phyloP scores from a whole-genome alignment of 2,888 invertebrate species.

The Lapara coniferarum region DNA sequence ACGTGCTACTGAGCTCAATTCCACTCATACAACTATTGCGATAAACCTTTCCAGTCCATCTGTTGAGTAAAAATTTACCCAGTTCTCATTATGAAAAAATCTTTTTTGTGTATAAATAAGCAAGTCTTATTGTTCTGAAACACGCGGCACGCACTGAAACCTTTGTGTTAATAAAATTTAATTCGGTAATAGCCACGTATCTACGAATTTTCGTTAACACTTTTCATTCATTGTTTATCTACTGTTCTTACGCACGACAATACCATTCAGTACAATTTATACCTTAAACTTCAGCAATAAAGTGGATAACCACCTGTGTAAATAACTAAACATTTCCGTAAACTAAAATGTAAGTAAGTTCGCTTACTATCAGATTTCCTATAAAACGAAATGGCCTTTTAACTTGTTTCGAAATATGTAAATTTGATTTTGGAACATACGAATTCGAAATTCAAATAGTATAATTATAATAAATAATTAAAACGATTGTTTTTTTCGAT shows the following conservation, averaged over 20 bases:
- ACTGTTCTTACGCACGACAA: slow-evolving; percentile 42
- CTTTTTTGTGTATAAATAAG: background rate
- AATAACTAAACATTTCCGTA: background rate
- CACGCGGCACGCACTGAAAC: background rate
- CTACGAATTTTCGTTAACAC: slow-evolving; percentile 35
- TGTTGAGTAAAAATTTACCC: background rate
- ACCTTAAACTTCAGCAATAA: background rate
- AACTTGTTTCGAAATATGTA: background rate
- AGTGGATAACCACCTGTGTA: background rate
- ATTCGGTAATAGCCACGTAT: slow-evolving; percentile 15
- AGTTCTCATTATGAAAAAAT: background rate
- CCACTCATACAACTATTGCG: background rate
- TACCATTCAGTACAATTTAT: slow-evolving; percentile 29
- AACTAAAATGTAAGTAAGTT: background rate
- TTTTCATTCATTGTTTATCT: slow-evolving; percentile 37
- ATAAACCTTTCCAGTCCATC: background rate
- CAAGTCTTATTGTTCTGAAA: background rate
- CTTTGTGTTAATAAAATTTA: background rate
- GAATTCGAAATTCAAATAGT: slow-evolving; percentile 4
- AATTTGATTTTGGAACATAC: slow-evolving; percentile 15
- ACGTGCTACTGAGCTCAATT: background rate
- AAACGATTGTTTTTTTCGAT: too few species aligned
- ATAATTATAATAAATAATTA: background rate
- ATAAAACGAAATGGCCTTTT: slow-evolving; percentile 4
- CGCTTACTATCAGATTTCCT: slow-evolving; percentile 5